Base-by-base conservation (phyloP, 2,888 invertebrate species). In the Philopedon plagiatum region DNA sequence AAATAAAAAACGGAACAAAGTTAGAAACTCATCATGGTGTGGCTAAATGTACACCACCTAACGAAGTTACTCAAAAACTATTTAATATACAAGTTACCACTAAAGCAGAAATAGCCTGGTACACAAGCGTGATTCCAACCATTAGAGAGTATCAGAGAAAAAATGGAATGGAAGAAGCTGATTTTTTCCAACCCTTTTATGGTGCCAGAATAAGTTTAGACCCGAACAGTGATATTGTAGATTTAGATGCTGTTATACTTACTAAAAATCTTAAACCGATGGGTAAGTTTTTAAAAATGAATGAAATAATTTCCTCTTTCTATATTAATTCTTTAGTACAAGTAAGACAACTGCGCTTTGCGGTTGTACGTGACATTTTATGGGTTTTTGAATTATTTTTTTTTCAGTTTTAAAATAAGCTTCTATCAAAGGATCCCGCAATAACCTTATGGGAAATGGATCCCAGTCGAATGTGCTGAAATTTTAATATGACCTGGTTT, bases 61-160 rank as follows among this genome's bases (percentile, higher is more conserved):
- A 73, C 29, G n/a, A 46, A 18, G 11, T 72, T 0, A 72, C 72
- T n/a, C 85, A 85, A 78, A 76, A 83, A 21, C 73, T 88, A 0
- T 89, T 89, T 76, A 84, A 88, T 69, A 87, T 86, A 5, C 83
- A 86, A 64, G 82, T 84, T 0, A 87, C 88, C 0, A 88, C 89
- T 71, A 79, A 81, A 1, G 86, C 88, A 4, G 90, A 90, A 80
- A 86, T 86, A 58, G 84, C 85, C n/a, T 84, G 89, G 56, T 90
- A 89, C 75, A 79, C 85, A 32, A 81, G 83, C n/a, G 77, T 89
- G 13, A 77, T 86, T 0, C 87, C 89, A 0, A 79, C 82, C 9
- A 83, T 88, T 29, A 80, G 83, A 11, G 76, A 84, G 15, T 75
- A 89, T 8, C 87, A 89, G 68, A 74, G 80, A 3, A 85, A 88